Evolutionary conservation across 2,888 invertebrate species (phyloP), one percentile per base, ranked within the genome.

Genomic region (Apamea sordens): DNA sequence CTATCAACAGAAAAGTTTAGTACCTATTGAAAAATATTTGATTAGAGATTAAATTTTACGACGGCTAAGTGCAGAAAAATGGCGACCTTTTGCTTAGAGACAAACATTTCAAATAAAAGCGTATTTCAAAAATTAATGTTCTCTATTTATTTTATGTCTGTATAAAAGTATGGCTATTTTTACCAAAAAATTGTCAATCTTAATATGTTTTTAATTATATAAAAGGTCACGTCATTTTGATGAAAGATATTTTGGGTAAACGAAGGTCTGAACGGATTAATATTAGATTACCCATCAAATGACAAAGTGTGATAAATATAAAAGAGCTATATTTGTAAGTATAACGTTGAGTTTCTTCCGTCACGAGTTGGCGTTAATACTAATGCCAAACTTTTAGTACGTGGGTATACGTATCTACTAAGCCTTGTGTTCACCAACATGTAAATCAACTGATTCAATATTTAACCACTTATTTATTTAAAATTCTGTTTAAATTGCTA

Each of bases 171-270:
- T 44, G 32, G 2, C 32, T 36, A 36, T 76, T 36, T n/a, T 28
- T 15, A 61, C 10, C 3, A 24, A 82, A 69, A 64, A 68, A 0
- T 1, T 28, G 24, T 15, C 0, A 11, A 36, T 64, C 61, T 71
- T 47, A 71, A 65, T 73, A 80, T 77, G 47, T 53, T 15, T 11
- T 63, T 50, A 36, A 73, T 36, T 28, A n/a, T 24, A 67, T 72
- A 77, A 82, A 87, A 82, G 82, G 76, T 79, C 73, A 53, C n/a
- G 61, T 70, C 50, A 67, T 78, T 82, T 79, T 71, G 63, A 76
- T 79, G 28, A 69, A 71, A 76, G 47, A 24, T 86, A 84, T 81
- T 83, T 86, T 76, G 15, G 79, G 71, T 7, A 63, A 56, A 70
- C 10, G 56, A 78, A 73, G 68, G 70, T 76, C n/a, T 78, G 21